A percentile compares a stretch with the other conserved stretches of the same genome.
phyloP scores from a whole-genome alignment of 2,113 vertebrate species.

The Phrynosoma blainvillii region DNA sequence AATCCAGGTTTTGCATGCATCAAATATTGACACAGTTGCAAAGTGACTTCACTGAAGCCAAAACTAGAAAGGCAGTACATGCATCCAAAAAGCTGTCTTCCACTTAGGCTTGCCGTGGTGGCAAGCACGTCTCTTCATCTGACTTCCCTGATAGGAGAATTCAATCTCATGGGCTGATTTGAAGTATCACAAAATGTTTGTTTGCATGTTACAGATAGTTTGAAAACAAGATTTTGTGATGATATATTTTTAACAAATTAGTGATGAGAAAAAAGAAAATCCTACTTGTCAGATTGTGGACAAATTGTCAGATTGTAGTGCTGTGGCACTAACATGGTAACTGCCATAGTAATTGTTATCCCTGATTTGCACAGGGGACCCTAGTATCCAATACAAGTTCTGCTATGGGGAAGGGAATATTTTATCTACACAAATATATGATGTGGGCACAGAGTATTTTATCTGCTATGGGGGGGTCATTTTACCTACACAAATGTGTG shows the following conservation, averaged over 20 bases:
- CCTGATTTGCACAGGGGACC: background rate
- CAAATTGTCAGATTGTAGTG: background rate
- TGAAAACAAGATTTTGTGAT: background rate
- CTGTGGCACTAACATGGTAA: background rate
- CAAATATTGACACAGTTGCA: conserved; percentile 71
- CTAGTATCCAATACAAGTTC: background rate
- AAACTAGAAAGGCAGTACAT: background rate
- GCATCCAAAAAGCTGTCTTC: background rate
- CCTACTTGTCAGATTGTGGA: background rate
- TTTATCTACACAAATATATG: background rate
- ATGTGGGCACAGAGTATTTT: too few species aligned
- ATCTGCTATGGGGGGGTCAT: background rate
- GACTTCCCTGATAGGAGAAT: background rate
- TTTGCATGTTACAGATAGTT: background rate
- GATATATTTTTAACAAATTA: background rate
- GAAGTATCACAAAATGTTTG: background rate
- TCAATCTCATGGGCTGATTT: background rate
- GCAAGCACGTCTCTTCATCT: background rate
- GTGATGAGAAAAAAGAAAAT: background rate
- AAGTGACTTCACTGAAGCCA: conserved; percentile 29
- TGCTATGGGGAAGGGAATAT: background rate
- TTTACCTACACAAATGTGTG: background rate
- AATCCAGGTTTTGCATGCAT: conserved; percentile 21
- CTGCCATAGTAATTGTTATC: background rate
- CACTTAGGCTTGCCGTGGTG: background rate